Evolutionary conservation across 2,888 invertebrate species (phyloP), one percentile per base, ranked within the genome.

Genomic region (Lasius fuliginosus): DNA sequence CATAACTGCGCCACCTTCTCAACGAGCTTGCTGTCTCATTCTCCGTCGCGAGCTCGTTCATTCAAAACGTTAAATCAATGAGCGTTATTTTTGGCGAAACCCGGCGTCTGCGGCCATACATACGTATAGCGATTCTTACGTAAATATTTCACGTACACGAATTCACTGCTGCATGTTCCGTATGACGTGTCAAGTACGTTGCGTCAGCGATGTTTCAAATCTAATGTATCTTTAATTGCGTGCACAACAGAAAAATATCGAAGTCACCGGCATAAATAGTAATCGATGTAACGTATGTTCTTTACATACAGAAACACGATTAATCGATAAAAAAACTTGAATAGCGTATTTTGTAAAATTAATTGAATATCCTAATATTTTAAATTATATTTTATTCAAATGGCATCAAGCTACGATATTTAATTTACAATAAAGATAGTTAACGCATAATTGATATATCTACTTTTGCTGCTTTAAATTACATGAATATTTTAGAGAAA

Each of bases 21-120:
- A 64, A 49, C 83, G 77, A 58, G 73, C 87, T 84, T 87, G 85
- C 84, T 85, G 88, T 90, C 89, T 91, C 87, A 83, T 84, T 68
- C 87, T 84, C 83, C 82, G 85, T 76, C 79, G 85, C 30, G 36
- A 83, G 71, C 75, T 87, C 87, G 87, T 90, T 85, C 88, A 88
- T 88, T 91, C 90, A 90, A 87, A 86, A 86, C 84, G 89, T 82
- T 86, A 90, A 92, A 93, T 92, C 93, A 92, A 92, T 93, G 92
- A 89, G 89, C 71, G 90, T 92, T 92, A 92, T 92, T 92, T 92
- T 92, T 89, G 90, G 91, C 89, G 76, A 79, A 84, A 85, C 77
- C 83, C n/a, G 73, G 67, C 85, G 87, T 86, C 84, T 71, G 81
- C 85, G 71, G 79, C 49, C 60, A 69, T 58, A 58, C 77, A 62